phyloP scores from a whole-genome alignment of 2,797 vertebrate species.

The Pyrocephalus nanus region DNA sequence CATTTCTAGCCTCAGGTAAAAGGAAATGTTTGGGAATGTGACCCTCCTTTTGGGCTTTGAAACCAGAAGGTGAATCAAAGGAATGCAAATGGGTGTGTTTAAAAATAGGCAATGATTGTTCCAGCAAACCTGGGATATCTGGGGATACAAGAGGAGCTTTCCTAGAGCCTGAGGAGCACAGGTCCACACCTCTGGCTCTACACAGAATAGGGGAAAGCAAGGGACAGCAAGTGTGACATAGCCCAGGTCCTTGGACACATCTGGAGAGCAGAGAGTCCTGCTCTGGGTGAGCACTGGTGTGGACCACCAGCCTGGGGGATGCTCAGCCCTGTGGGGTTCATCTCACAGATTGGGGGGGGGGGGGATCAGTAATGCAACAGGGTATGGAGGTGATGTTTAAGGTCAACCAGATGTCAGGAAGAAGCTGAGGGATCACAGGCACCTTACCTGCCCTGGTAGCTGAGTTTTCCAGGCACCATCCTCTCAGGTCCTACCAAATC shows the following conservation, averaged over 20 bases:
- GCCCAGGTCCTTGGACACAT: neutral
- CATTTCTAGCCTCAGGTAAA: slow-evolving; percentile 54
- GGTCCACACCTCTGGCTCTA: neutral
- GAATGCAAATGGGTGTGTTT: slow-evolving; percentile 36
- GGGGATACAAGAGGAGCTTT: neutral
- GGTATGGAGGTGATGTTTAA: neutral
- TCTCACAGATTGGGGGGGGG: neutral
- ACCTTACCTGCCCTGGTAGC: slow-evolving; percentile 82
- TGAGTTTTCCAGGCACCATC: slow-evolving; percentile 70
- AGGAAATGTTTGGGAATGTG: neutral
- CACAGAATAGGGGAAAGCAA: neutral
- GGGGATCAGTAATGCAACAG: neutral
- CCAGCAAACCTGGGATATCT: neutral
- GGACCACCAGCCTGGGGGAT: neutral
- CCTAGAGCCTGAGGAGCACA: neutral
- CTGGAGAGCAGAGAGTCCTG: neutral
- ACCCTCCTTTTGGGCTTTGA: slow-evolving; percentile 30
- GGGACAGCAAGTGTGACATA: neutral
- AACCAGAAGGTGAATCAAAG: slow-evolving; percentile 57
- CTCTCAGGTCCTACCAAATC: slow-evolving; percentile 72
- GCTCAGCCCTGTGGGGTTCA: neutral
- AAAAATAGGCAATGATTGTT: neutral
- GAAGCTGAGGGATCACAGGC: neutral
- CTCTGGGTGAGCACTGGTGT: neutral
- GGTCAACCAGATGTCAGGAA: neutral